Evolutionary conservation across 2,113 vertebrate genomes (phyloP).

Genomic region (Scortum barcoo): DNA sequence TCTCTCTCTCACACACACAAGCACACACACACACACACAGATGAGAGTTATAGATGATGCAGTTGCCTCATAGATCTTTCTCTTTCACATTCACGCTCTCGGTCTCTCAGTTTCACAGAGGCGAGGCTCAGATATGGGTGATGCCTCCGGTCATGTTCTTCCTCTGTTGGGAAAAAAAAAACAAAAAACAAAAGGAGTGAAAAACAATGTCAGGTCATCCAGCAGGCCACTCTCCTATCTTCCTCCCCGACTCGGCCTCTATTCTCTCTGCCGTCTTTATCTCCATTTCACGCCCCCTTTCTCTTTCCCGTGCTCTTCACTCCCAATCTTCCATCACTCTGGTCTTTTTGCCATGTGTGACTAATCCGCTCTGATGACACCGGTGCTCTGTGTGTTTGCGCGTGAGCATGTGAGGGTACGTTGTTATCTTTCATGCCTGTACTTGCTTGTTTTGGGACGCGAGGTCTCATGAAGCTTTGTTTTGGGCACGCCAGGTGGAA

Average conservation of each 20-base stretch:
- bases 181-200: too few relatives aligned
- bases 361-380: conserved; percentile 51
- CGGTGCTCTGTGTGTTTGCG: not conserved
- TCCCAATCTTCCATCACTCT: conserved; percentile 28
- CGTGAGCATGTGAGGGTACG: not conserved
- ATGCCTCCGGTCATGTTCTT: conserved; percentile 7
- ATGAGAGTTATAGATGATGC: not conserved
- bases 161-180: not conserved
- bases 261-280: conserved; percentile 32
- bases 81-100: not conserved
- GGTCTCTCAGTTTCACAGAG: not conserved
- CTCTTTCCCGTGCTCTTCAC: conserved; percentile 12
- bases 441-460: not conserved
- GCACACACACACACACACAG: not conserved
- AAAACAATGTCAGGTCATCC: conserved; percentile 24
- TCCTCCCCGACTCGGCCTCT: conserved; percentile 2
- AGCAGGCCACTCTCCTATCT: conserved; percentile 22
- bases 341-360: conserved; percentile 41
- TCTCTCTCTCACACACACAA: too few relatives aligned
- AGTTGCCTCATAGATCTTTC: not conserved
- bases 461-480: not conserved
- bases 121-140: not conserved
- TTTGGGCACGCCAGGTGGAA: not conserved
- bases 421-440: not conserved
- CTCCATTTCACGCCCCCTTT: conserved; percentile 42